phyloP scores from a whole-genome alignment of 2,797 vertebrate species.

The Enteromius anoplus region DNA sequence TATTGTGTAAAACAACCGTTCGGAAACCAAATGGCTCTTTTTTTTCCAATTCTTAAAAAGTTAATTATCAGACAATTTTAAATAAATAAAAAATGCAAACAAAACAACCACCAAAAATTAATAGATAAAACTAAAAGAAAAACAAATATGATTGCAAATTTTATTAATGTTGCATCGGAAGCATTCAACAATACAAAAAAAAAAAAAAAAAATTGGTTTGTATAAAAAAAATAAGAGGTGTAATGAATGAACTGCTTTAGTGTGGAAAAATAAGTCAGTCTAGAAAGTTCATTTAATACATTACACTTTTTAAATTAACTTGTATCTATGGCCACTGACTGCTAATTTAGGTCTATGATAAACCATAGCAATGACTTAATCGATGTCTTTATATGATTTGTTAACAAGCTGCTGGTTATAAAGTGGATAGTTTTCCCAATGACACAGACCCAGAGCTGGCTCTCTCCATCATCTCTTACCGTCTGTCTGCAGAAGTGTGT shows the following conservation, averaged over 20 bases:
- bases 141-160: no score
- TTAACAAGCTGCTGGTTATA: neutral
- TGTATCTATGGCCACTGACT: no score
- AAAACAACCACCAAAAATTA: neutral
- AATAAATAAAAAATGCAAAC: neutral
- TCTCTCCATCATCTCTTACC: constrained; percentile 62
- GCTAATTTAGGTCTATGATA: no score
- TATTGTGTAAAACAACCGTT: neutral
- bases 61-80: neutral
- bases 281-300: neutral
- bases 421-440: neutral
- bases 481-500: constrained; percentile 74
- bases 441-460: neutral
- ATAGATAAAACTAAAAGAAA: neutral
- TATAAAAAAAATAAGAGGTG: neutral
- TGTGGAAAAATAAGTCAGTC: neutral
- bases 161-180: neutral
- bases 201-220: neutral
- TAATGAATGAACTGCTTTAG: neutral
- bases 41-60: neutral
- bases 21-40: neutral
- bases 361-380: neutral
- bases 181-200: neutral
- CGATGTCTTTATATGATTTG: neutral
- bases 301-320: neutral